Evolutionary conservation across 2,888 invertebrate species (phyloP).

Genomic region (Thelaira solivaga): DNA sequence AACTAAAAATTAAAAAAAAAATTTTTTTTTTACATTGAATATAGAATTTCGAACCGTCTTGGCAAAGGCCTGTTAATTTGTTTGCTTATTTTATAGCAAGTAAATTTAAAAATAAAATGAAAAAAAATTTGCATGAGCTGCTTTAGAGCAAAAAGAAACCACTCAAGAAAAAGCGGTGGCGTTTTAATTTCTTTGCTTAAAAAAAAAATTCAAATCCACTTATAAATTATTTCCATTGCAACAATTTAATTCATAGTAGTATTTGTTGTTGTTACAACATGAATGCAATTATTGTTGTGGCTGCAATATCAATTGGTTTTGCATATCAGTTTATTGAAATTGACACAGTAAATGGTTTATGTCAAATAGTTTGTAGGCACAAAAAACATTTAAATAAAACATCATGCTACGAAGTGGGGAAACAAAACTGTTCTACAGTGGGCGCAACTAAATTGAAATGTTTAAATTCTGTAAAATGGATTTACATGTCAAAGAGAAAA

Average conservation of each 20-base stretch:
- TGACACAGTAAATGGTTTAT: slow-evolving; percentile 59
- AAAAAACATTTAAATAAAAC: slow-evolving; percentile 11
- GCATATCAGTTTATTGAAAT: slow-evolving; percentile 50
- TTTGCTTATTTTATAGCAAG: too few relatives aligned
- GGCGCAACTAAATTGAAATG: too few relatives aligned
- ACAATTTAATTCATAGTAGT: slow-evolving; percentile 39
- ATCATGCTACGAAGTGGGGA: slow-evolving; percentile 26
- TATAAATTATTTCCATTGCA: slow-evolving; percentile 21
- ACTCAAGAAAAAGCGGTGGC: slow-evolving; percentile 30
- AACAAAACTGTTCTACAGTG: slow-evolving; percentile 7
- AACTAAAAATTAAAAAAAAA: too few relatives aligned
- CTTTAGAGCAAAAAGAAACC: neutral
- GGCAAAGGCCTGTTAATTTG: too few relatives aligned
- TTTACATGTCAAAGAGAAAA: too few relatives aligned
- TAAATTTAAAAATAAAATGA: too few relatives aligned
- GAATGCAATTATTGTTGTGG: slow-evolving; percentile 1
- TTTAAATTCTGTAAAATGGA: too few relatives aligned
- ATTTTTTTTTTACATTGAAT: too few relatives aligned
- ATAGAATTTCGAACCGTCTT: too few relatives aligned
- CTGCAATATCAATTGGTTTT: slow-evolving; percentile 29
- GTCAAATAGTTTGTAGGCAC: slow-evolving; percentile 52
- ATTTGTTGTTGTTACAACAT: neutral
- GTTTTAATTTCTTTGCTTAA: slow-evolving; percentile 17
- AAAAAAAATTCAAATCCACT: neutral
- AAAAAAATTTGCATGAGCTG: neutral